Base-by-base conservation (phyloP, 1,140 invertebrate species). In the Ctenoplectra terminalis region DNA sequence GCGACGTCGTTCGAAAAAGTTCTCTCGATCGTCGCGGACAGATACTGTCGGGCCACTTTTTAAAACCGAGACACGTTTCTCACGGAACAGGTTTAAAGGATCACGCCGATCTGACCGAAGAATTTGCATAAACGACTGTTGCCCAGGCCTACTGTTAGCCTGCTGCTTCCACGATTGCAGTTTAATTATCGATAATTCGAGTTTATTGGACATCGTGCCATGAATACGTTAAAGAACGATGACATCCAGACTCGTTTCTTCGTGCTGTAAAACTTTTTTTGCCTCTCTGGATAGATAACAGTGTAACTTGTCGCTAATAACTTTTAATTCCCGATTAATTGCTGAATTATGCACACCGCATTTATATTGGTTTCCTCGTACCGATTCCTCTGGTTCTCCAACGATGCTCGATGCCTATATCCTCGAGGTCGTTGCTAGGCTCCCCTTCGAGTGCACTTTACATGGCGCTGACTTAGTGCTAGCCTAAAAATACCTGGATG, bases 111-210 rank as follows among this genome's bases (percentile, higher is more conserved):
- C 37, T 1, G 26, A 7, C 17, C 17, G 50, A 23, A 26, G 43
- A 50, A 84, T 84, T 84, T 81, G 72, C 71, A 81, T 64, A 75
- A 84, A 73, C 9, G 34, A 43, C n/a, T 15, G 29, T 20, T 26
- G 43, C 29, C n/a, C 2, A 5, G 50, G 26, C n/a, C 9, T 79
- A 2, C 2, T 26, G 37, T 63, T 40, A 40, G 40, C 9, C 20
- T 17, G 31, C 40, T 20, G 69, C 37, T n/a, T 54, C 60, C 26
- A 29, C 52, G 70, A 81, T 81, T 61, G 23, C 37, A 37, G 64
- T 76, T 81, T 81, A 70, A 84, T 84, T 81, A 74, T 75, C 48
- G 64, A 64, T 80, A 79, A 80, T 80, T 83, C 31, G 34, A 23
- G 46, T 6, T 52, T 31, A 40, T 73, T 73, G 15, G 29, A 11